Base-by-base conservation (phyloP, 2,113 vertebrate genomes). In the Osmerus mordax region DNA sequence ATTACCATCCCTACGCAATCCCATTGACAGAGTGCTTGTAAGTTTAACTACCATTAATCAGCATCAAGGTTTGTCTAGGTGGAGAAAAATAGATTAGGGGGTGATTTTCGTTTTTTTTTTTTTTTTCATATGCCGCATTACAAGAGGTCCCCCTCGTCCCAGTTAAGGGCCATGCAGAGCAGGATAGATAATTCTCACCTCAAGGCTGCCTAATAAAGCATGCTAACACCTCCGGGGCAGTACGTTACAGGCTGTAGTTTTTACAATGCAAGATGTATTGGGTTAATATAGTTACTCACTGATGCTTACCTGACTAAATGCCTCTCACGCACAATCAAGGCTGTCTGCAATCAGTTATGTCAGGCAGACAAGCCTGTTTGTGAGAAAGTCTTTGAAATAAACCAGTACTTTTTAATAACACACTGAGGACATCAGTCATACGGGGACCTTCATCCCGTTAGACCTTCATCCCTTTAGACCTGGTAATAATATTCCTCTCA, bases 211-310 rank as follows among this genome's bases (percentile, higher is more conserved):
- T 98, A 98, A 98, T 97, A 98, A 98, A 95, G 94, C 97, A 96
- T 97, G 94, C 90, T 94, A 94, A 94, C 95, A 91, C 92, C 90
- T 96, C 94, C 94, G 92, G 89, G 92, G 91, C 90, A 91, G 93
- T 92, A 95, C 95, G 94, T 93, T 94, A 93, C 91, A 95, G 93
- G 96, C 93, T 93, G 94, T 89, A 96, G 96, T 97, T 98, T 98
- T 97, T 97, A 96, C 92, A 98, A 94, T 95, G 92, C 92, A 97
- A 98, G 96, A 98, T 97, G 91, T 98, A 98, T 98, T 95, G 93
- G 93, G 90, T 94, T 97, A 96, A 97, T 98, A 97, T 93, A 94
- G 95, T 90, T 93, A 98, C 92, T 94, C 96, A 97, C 92, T 96
- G 96, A 96, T 96, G 97, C 96, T 96, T 96, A 97, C 95, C 93